These are phyloP conservation scores for Sebastes minor DNA, from an alignment of 2,797 vertebrate genomes.

Conservation along the genomic window DNA sequence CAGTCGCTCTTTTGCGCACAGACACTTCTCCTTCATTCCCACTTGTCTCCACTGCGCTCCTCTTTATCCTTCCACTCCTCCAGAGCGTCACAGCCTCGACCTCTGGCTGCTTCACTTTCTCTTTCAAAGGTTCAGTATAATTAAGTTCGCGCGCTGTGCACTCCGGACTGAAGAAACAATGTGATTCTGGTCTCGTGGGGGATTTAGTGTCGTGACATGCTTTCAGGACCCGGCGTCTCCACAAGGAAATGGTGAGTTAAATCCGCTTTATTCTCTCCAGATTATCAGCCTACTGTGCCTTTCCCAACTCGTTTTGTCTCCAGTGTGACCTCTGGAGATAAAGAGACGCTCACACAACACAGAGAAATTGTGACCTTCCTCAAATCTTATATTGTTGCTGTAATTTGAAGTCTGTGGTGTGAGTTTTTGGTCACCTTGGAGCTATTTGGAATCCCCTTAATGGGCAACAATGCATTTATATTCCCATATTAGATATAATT, in stretches of 20 bases:
- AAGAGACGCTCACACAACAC: neutral
- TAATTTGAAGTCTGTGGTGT: neutral
- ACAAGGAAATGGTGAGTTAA: constrained; percentile 67
- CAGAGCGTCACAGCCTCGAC: neutral
- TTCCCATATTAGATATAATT: no score
- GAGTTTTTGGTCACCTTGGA: neutral
- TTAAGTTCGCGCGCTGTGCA: neutral
- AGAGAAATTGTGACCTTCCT: neutral
- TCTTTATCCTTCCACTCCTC: neutral
- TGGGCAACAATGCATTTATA: neutral
- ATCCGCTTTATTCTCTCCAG: neutral
- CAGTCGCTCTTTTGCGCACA: constrained; percentile 32
- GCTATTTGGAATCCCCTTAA: neutral
- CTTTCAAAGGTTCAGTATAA: no score
- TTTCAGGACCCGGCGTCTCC: constrained; percentile 50
- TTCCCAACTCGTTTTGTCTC: neutral
- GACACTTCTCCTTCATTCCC: constrained; percentile 2
- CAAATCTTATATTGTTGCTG: neutral
- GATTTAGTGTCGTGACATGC: constrained; percentile 66
- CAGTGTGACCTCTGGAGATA: constrained; percentile 15
- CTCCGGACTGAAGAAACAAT: constrained; percentile 6
- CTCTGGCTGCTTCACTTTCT: neutral
- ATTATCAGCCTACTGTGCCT: neutral
- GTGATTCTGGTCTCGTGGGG: constrained; percentile 25
- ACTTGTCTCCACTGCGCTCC: neutral